A percentile compares a stretch with the other conserved stretches of the same genome.
phyloP scores from a whole-genome alignment of 1,140 invertebrate species.

The Hycleus cichorii region DNA sequence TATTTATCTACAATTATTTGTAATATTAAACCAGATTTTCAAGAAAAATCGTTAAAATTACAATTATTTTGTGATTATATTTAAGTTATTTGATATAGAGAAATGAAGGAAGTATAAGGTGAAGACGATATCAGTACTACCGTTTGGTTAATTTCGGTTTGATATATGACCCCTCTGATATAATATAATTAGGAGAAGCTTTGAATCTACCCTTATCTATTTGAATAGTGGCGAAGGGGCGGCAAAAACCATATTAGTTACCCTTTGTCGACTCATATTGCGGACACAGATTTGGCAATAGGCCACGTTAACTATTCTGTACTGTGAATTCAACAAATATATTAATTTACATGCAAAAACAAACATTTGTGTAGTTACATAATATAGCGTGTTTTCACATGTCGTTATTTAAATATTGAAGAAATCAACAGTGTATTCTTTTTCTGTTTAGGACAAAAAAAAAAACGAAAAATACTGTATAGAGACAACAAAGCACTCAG shows the following conservation, averaged over 20 bases:
- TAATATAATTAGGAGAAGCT: constrained; percentile 41
- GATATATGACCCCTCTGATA: constrained; percentile 41
- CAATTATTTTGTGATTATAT: no score
- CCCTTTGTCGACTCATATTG: constrained; percentile 36
- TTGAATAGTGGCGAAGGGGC: constrained; percentile 40
- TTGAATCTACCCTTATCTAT: constrained; percentile 41
- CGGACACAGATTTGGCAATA: constrained; percentile 24
- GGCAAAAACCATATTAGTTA: constrained; percentile 41
- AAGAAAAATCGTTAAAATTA: not conserved
- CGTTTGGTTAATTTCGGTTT: constrained; percentile 33
- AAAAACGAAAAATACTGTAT: no score
- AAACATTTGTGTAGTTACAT: not conserved
- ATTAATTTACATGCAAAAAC: not conserved
- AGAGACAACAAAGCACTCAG: no score
- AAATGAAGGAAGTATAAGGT: not conserved
- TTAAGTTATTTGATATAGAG: no score
- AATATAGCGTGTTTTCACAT: no score
- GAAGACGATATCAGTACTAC: constrained; percentile 12
- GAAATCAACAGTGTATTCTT: no score
- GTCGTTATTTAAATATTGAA: no score
- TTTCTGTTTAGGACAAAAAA: no score
- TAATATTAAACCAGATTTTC: not conserved
- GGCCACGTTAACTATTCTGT: not conserved
- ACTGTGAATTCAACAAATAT: not conserved
- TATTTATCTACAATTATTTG: constrained; percentile 9